These are phyloP conservation scores for Lasaia peninsularis DNA, from an alignment of 1,140 invertebrate species.

Conservation along the genomic window DNA sequence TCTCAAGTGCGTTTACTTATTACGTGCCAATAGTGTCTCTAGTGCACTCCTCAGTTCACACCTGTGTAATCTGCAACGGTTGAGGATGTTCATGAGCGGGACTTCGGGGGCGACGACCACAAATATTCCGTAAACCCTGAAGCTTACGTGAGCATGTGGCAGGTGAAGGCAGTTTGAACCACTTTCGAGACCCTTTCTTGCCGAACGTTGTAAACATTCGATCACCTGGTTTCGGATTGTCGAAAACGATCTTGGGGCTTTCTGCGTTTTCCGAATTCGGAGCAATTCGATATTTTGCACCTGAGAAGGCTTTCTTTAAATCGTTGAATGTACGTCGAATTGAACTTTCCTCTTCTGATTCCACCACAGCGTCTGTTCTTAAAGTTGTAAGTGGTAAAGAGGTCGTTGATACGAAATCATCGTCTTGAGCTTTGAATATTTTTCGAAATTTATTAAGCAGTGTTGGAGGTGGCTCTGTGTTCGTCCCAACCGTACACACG, in stretches of 20 bases:
- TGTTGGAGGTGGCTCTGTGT: slow-evolving; percentile 57
- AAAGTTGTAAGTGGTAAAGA: slow-evolving; percentile 25
- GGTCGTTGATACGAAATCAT: slow-evolving; percentile 33
- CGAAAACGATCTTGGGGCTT: slow-evolving; percentile 65
- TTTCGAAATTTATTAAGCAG: slow-evolving; percentile 35
- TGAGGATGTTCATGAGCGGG: slow-evolving; percentile 44
- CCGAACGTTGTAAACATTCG: slow-evolving; percentile 63
- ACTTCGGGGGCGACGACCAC: slow-evolving; percentile 39
- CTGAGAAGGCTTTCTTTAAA: slow-evolving; percentile 51
- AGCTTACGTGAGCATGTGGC: slow-evolving; percentile 39
- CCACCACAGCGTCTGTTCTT: slow-evolving; percentile 18
- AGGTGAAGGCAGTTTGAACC: slow-evolving; percentile 47
- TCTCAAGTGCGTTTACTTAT: background rate
- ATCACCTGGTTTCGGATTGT: slow-evolving; percentile 58
- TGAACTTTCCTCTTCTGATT: slow-evolving; percentile 38
- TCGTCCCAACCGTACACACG: slow-evolving; percentile 61
- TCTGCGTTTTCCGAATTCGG: slow-evolving; percentile 48
- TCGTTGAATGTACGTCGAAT: slow-evolving; percentile 42
- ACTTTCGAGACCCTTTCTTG: slow-evolving; percentile 41
- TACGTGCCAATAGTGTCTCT: background rate
- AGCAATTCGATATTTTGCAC: slow-evolving; percentile 56
- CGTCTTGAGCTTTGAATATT: slow-evolving; percentile 32
- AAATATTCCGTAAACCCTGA: slow-evolving; percentile 27
- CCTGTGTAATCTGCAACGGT: slow-evolving; percentile 66
- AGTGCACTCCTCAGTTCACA: slow-evolving; percentile 39